phyloP scores from a whole-genome alignment of 1,140 invertebrate genomes.

The Charaxes varanes region DNA sequence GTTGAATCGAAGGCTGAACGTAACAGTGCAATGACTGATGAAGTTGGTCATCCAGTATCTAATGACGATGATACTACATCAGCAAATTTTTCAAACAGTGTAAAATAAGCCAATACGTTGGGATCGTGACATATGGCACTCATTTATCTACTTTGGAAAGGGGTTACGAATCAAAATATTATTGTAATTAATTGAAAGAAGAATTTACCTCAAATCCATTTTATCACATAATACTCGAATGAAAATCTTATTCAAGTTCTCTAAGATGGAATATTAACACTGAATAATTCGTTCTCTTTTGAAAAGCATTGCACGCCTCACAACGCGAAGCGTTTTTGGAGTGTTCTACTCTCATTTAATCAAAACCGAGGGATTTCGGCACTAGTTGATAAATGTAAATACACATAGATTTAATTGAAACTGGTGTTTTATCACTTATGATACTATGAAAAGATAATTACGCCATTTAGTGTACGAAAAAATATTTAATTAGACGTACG shows the following conservation, averaged over 20 bases:
- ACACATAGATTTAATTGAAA: no score
- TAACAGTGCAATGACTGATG: conserved; percentile 15
- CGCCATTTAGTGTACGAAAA: no score
- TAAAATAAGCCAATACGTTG: conserved; percentile 12
- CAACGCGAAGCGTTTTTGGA: no score
- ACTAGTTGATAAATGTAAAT: no score
- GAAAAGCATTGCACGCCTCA: no score
- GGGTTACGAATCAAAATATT: conserved; percentile 10
- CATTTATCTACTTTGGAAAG: conserved; percentile 20
- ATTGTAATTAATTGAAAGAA: conserved; percentile 10
- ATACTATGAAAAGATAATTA: no score
- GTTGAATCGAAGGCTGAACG: conserved; percentile 11
- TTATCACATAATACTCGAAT: conserved; percentile 18
- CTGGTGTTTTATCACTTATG: no score
- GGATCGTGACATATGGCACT: conserved; percentile 23
- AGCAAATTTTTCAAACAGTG: conserved; percentile 19
- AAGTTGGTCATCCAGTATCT: conserved; percentile 7
- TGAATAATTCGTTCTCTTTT: no score
- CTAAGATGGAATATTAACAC: no score
- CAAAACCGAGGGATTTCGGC: no score
- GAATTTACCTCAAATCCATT: conserved; percentile 21
- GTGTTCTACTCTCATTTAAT: no score
- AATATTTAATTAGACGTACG: no score
- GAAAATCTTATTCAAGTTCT: background rate
- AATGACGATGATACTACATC: conserved; percentile 15